Base-by-base conservation (phyloP, 2,888 invertebrate genomes). In the Drymonia ruficornis region DNA sequence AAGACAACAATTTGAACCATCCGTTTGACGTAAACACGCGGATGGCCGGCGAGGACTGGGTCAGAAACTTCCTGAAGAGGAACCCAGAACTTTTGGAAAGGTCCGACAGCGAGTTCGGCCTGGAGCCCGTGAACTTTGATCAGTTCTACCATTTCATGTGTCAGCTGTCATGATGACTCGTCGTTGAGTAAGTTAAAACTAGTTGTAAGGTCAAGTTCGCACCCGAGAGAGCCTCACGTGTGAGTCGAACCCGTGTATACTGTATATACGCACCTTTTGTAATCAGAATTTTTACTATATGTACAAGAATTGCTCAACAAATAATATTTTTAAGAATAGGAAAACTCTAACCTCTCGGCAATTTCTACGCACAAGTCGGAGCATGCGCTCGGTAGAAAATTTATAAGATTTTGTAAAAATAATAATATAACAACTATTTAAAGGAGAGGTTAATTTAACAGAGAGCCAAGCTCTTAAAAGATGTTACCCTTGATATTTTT, bases 141-240 rank as follows among this genome's bases (percentile, higher is more conserved):
- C 92, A 92, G 76, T 92, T 92, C 73, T 92, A 92, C 61, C 92
- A 92, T 70, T 92, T 92, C 60, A 92, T 92, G 92, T 91, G 89
- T 72, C 91, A 88, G 74, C 70, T 87, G 57, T 90, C 91, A 81
- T 91, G 90, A 91, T 89, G 77, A 67, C 67, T 71, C 64, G 72
- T 70, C 64, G 59, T 55, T 67, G 66, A 70, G 62, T 67, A 66
- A 61, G 65, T 66, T 65, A 59, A 65, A 67, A 67, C 63, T 71
- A 72, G 67, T 71, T 70, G 55, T 76, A 72, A 80, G 81, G 83
- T 79, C 79, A 76, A 74, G 75, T 72, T 67, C 73, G 72, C 79
- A 78, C 83, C 83, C 80, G 65, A 73, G 62, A 76, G 79, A 78
- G 78, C 81, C 81, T 80, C 80, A 70, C 59, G 69, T 70, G 66